These are phyloP conservation scores for Lutraria lutraria DNA, from an alignment of 2,888 invertebrate species.

Conservation along the genomic window DNA sequence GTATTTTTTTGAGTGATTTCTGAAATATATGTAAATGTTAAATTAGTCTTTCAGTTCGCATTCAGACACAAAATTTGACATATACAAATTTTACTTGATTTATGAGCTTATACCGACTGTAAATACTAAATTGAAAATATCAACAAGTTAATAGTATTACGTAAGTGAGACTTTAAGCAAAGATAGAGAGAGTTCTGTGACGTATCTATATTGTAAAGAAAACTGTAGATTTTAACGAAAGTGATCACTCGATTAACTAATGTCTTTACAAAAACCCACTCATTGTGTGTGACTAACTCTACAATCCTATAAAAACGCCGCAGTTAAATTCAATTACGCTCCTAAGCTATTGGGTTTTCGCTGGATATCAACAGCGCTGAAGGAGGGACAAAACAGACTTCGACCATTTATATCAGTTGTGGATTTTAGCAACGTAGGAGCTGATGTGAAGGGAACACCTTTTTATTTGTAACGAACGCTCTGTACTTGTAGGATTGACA, in stretches of 20 bases:
- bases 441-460: neutral
- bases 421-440: neutral
- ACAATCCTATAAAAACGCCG: neutral
- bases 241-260: neutral
- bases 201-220: no score
- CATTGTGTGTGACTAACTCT: neutral
- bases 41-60: no score
- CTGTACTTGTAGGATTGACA: neutral
- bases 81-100: no score
- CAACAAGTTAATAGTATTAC: no score
- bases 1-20: no score
- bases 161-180: no score
- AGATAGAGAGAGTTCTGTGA: no score
- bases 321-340: neutral
- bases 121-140: no score
- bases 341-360: conserved; percentile 2
- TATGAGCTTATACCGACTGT: no score
- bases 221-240: neutral
- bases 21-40: no score
- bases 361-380: neutral
- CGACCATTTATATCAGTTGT: neutral
- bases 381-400: neutral
- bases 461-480: neutral
- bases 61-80: no score
- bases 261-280: neutral